A percentile compares a stretch with the other conserved stretches of the same genome.
Evolutionary conservation across 2,113 vertebrate species (phyloP).

Genomic region (Nesogale talazaci): DNA sequence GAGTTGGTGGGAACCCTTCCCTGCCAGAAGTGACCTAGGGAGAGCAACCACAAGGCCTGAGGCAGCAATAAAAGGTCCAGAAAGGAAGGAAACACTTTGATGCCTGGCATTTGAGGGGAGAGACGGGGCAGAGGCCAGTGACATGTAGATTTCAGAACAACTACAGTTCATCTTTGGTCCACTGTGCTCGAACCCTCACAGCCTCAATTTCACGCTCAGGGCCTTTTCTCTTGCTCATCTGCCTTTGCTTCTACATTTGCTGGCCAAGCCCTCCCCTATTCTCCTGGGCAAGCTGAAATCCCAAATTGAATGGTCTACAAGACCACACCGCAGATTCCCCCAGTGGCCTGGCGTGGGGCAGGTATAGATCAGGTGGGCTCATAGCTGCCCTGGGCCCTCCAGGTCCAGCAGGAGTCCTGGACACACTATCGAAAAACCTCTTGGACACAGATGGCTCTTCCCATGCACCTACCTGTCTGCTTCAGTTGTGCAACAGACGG

Average conservation of each 20-base stretch:
- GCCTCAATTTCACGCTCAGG: neutral
- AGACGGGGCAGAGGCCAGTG: neutral
- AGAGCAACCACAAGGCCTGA: neutral
- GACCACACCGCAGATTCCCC: neutral
- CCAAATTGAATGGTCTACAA: neutral
- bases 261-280: accelerated
- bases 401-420: too few relatives aligned
- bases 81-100: neutral
- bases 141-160: too few relatives aligned
- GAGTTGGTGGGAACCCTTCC: neutral
- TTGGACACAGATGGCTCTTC: neutral
- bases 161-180: neutral
- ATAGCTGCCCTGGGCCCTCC: neutral
- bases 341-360: neutral
- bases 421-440: neutral
- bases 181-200: neutral
- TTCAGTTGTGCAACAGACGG: neutral
- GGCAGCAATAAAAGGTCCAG: too few relatives aligned
- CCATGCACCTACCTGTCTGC: neutral
- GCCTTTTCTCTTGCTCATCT: neutral
- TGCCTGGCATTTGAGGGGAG: neutral
- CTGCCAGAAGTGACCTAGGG: neutral
- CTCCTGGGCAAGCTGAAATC: neutral
- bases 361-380: neutral
- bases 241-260: neutral